These are phyloP conservation scores for Drosophila sp. DNA, from an alignment of 1,140 invertebrate genomes.

Conservation along the genomic window DNA sequence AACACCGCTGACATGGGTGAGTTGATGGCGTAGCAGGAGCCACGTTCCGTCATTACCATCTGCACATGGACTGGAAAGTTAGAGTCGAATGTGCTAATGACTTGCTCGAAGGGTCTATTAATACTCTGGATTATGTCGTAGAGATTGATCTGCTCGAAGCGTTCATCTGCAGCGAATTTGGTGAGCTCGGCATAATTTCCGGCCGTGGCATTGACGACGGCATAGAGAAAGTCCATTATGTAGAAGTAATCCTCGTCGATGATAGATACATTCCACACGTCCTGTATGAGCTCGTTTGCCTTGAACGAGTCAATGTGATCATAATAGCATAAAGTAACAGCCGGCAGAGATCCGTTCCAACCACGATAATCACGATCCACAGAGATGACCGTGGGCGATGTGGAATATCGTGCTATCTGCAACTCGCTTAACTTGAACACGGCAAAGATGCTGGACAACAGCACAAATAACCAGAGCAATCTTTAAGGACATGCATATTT, in stretches of 20 bases:
- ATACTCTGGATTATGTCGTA: slow-evolving; percentile 76
- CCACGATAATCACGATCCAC: slow-evolving; percentile 88
- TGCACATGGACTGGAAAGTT: slow-evolving; percentile 84
- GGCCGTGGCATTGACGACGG: slow-evolving; percentile 84
- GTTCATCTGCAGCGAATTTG: slow-evolving; percentile 84
- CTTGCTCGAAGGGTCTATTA: slow-evolving; percentile 84
- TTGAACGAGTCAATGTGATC: slow-evolving; percentile 84
- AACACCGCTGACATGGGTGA: slow-evolving; percentile 84
- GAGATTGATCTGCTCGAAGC: slow-evolving; percentile 82
- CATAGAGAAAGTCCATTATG: slow-evolving; percentile 83
- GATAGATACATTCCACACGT: slow-evolving; percentile 76
- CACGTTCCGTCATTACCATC: slow-evolving; percentile 87
- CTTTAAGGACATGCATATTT: slow-evolving; percentile 25
- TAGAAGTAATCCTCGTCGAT: slow-evolving; percentile 82
- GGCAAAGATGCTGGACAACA: slow-evolving; percentile 55
- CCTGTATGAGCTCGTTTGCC: slow-evolving; percentile 77
- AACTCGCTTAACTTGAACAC: slow-evolving; percentile 58
- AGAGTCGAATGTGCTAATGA: slow-evolving; percentile 84
- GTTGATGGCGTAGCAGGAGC: slow-evolving; percentile 88
- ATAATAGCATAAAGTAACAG: slow-evolving; percentile 86
- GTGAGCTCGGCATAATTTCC: slow-evolving; percentile 77
- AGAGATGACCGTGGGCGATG: slow-evolving; percentile 88
- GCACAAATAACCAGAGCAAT: slow-evolving; percentile 59
- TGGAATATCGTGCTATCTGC: slow-evolving; percentile 82
- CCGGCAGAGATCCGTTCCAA: slow-evolving; percentile 88